Base-by-base conservation (phyloP, 2,113 vertebrate species). In the Lycaon pictus region DNA sequence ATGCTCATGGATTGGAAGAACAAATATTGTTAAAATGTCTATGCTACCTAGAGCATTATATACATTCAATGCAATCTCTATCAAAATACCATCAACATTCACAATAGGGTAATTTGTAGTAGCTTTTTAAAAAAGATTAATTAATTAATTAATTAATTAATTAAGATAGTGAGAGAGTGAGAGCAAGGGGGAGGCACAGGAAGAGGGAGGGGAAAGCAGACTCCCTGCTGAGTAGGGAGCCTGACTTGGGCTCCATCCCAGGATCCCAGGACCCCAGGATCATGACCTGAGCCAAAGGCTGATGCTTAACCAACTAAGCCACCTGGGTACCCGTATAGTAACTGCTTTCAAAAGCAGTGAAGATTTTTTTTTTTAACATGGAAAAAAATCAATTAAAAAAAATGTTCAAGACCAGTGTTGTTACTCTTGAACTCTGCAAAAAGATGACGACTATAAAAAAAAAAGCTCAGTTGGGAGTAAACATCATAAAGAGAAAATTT, bases 381-480 rank as follows among this genome's bases (percentile, higher is more conserved):
- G 23, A 85, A 80, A 63, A 83, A 6, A 56, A 87, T 71, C 90
- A 74, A 5, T 79, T 53, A 19, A 72, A 55, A 96, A 93, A 93
- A 90, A 37, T 35, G n/a, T 69, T 1, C 0, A 63, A 91, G 27
- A 80, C 11, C 8, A 83, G 13, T 88, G 13, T 69, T 82, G 53
- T 17, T 84, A 53, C 4, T 53, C 56, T 53, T 86, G 4, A 87
- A 93, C 20, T 87, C 53, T 90, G n/a, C 12, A 29, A 48, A 80
- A 23, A 63, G 43, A 51, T 2, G 29, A 27, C 5, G 4, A 23
- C 32, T 79, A 85, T 51, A n/a, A 85, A 88, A 96, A 37, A 15
- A 37, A 15, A 32, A 32, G 32, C 85, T 63, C 48, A 13, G 3
- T 55, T 85, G 20, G 2, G 11, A n/a, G 37, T 37, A 71, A 23